Evolutionary conservation across 2,113 vertebrate genomes (phyloP), one percentile per base, ranked within the genome.

Genomic region (Empidonax alnorum): DNA sequence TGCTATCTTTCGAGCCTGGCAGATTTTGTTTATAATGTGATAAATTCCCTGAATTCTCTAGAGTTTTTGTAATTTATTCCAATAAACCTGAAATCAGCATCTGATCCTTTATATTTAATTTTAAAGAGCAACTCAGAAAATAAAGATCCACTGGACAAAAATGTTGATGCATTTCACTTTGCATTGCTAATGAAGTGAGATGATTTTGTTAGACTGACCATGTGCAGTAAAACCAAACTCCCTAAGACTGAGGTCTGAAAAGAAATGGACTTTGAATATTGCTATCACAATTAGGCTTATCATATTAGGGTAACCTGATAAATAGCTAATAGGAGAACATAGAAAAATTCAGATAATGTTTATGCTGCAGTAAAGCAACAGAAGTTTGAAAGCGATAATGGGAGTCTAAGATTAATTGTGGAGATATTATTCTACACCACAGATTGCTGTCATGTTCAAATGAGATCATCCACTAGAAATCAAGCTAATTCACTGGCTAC

Each of bases 361-460:
- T 71, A 72, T 39, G 28, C 49, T 84, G 58, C 83, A 61, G 33
- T 17, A 55, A 92, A 95, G 59, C 24, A 78, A 33, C 47, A 72
- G 39, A 79, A 65, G 25, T 90, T 94, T 86, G 68, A 79, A 78
- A 76, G 65, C 65, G 95, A 61, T 69, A 89, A 76, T 7, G 33
- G 76, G 65, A 74, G 81, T 52, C 71, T 77, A 61, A 82, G 50
- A 41, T 89, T 56, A 75, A 35, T 69, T 80, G 72, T 39, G 46
- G 88, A 74, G 58, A 71, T 89, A 35, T n/a, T 25, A 67, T 89
- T 95, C 47, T 92, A 72, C 65, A 90, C 20, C 62, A 92, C 90
- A 91, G 93, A 94, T 89, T 94, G 91, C 93, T 94, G 80, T 88
- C 74, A 89, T 72, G 52, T 77, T 90, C 61, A 73, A 52, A 90